A percentile compares a stretch with the other conserved stretches of the same genome.
Conservation (phyloP, 2,113 vertebrate species). For the Fulica atra region DNA sequence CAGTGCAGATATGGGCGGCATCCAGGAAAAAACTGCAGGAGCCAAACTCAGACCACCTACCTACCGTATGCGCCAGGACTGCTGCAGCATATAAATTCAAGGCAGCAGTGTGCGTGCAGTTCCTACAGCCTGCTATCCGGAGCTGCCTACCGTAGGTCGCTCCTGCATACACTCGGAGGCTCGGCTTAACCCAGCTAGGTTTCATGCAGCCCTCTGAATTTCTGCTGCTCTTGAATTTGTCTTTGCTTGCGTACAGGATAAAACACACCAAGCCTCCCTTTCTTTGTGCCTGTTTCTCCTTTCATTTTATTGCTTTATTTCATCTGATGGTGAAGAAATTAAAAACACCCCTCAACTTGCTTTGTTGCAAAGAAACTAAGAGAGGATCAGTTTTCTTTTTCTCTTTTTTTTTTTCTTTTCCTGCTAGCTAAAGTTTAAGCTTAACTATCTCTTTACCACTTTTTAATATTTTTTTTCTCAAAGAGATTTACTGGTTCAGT, state of each 20-base stretch:
- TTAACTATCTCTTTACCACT: neutral
- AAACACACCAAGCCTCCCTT: neutral
- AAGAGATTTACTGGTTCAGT: neutral
- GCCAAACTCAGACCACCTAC: neutral
- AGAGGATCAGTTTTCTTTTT: neutral
- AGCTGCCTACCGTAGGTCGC: neutral
- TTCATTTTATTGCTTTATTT: neutral
- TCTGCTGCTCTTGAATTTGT: neutral
- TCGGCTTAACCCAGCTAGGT: neutral
- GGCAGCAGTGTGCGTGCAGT: neutral
- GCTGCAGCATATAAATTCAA: conserved; percentile 13
- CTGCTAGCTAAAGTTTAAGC: neutral
- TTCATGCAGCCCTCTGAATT: neutral
- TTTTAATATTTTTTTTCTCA: neutral
- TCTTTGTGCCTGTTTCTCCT: neutral
- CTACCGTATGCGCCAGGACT: neutral
- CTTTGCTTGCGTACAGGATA: neutral
- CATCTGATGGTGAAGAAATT: neutral
- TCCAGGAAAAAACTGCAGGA: neutral
- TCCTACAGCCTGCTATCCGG: neutral
- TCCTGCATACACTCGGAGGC: neutral
- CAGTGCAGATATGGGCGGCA: neutral
- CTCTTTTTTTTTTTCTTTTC: neutral
- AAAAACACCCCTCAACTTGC: neutral
- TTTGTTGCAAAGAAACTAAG: neutral